A percentile compares a stretch with the other conserved stretches of the same genome.
phyloP scores from a whole-genome alignment of 2,113 vertebrate species.

The Neomonachus schauinslandi region DNA sequence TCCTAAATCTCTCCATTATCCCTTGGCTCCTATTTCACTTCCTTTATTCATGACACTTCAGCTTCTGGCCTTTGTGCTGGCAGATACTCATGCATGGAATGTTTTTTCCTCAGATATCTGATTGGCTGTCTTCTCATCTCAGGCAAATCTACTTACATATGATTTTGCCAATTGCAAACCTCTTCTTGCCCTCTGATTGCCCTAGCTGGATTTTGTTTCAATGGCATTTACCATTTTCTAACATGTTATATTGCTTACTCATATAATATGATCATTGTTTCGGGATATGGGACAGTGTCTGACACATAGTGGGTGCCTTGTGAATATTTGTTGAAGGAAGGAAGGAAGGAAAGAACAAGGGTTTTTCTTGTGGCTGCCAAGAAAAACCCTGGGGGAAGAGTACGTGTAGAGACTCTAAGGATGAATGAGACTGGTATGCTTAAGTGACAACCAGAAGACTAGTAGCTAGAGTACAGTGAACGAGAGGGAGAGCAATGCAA shows the following conservation, averaged over 20 bases:
- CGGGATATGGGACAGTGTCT: neutral
- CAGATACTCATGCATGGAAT: too few species aligned
- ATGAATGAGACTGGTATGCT: neutral
- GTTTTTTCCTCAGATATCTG: neutral
- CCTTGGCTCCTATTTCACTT: neutral
- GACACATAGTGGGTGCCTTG: neutral
- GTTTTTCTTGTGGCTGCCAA: neutral
- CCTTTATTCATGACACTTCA: neutral
- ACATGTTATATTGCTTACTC: neutral
- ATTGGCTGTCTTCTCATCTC: neutral
- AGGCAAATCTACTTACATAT: neutral
- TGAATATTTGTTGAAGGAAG: neutral
- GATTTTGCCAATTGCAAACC: neutral
- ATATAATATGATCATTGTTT: neutral
- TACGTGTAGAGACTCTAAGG: neutral
- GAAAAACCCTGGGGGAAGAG: neutral
- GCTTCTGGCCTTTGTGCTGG: neutral
- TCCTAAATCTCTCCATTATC: neutral
- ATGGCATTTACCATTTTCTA: neutral
- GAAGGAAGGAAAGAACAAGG: neutral
- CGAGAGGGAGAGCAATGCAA: neutral
- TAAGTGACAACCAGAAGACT: neutral
- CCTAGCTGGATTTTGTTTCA: neutral
- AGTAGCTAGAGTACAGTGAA: neutral
- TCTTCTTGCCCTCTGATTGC: neutral